phyloP scores from a whole-genome alignment of 1,140 invertebrate species.

The Zaprionus ornatus region DNA sequence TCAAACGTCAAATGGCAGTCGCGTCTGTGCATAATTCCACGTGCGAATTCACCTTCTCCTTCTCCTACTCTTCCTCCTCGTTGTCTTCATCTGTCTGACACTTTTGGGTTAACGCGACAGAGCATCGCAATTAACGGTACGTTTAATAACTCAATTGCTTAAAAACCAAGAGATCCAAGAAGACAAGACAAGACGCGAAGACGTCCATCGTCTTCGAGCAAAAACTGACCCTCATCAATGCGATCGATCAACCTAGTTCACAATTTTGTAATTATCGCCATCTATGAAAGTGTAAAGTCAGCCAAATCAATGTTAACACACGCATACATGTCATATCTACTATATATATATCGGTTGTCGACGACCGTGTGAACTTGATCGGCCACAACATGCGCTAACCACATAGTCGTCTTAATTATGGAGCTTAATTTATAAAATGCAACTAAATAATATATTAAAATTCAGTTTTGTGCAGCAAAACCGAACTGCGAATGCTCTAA shows the following conservation, averaged over 20 bases:
- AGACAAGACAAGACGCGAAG: neutral
- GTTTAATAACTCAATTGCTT: slow-evolving; percentile 77
- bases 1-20: slow-evolving; percentile 31
- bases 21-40: slow-evolving; percentile 48
- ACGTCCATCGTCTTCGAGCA: neutral
- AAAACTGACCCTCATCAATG: slow-evolving; percentile 60
- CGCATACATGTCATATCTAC: neutral
- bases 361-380: slow-evolving; percentile 64
- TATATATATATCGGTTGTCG: slow-evolving; percentile 31
- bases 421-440: slow-evolving; percentile 58
- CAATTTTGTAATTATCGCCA: slow-evolving; percentile 65
- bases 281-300: slow-evolving; percentile 60
- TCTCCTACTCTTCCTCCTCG: neutral
- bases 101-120: slow-evolving; percentile 75
- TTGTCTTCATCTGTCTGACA: slow-evolving; percentile 47
- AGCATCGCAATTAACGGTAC: slow-evolving; percentile 63
- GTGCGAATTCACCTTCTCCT: slow-evolving; percentile 33
- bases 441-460: slow-evolving; percentile 1
- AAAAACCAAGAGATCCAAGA: neutral
- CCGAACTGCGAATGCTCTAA: neutral
- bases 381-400: slow-evolving; percentile 58
- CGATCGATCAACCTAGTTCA: slow-evolving; percentile 26
- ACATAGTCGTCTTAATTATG: slow-evolving; percentile 58
- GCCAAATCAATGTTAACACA: slow-evolving; percentile 28
- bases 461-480: neutral